Evolutionary conservation across 2,888 invertebrate species (phyloP), one percentile per base, ranked within the genome.

Genomic region (Morpho helenor): DNA sequence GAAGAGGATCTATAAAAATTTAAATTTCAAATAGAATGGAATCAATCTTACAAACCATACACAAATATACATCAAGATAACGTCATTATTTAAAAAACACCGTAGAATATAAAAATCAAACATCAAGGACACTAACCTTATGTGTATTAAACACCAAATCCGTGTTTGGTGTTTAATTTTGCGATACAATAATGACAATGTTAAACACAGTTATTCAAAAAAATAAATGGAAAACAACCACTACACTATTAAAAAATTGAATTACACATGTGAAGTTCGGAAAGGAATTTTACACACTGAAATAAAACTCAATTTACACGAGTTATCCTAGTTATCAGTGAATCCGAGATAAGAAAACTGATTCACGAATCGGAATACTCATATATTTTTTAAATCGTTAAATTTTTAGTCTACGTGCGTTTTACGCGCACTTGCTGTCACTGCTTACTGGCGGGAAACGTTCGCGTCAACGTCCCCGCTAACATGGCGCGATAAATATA

Each of bases 381-480:
- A 56, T 50, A 56, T 47, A 45, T 22, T 57, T 57, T 62, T 60
- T 61, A 45, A 45, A 5, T 7, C 9, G 10, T n/a, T 10, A n/a
- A 45, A 7, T 45, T 45, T n/a, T n/a, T 10, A 64, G 64, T 64
- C 59, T 59, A 64, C 61, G 63, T 67, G 61, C 66, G 62, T 65
- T 67, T 68, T 63, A 67, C 66, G 65, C 67, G 66, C 67, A 61
- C 64, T 54, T 53, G 52, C 66, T 66, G 68, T 66, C 68, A 67
- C 60, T 64, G 68, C 57, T 59, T 51, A 64, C 61, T 65, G 65
- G 66, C 66, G 66, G 64, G 66, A 68, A 66, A 60, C 61, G 47
- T 61, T 68, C 64, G 65, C 65, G 66, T 66, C 68, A 66, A 64
- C 56, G 49, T 8, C 48, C 43, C 48, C 55, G 53, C 55, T 61